Evolutionary conservation across 37 sponge, comb jelly and placozoan species (phyloP).

Genomic region (Cladorhizidae sp.): DNA sequence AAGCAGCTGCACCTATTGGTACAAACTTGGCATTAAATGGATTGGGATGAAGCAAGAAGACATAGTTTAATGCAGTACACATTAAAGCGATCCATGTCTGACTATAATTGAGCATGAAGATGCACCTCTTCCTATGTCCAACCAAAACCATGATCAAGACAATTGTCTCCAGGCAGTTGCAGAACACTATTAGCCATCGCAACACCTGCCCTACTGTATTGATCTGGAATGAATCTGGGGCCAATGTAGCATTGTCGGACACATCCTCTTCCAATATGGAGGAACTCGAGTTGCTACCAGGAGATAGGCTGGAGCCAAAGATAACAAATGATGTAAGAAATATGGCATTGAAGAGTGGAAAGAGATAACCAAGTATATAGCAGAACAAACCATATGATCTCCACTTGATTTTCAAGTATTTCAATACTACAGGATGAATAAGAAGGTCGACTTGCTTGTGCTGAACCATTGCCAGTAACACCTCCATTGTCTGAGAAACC

Average conservation of each 20-base stretch:
- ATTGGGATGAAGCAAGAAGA: slow-evolving; percentile 43
- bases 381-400: slow-evolving; percentile 56
- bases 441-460: slow-evolving; percentile 52
- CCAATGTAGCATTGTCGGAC: not conserved
- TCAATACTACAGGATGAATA: slow-evolving; percentile 65
- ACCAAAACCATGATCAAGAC: not conserved
- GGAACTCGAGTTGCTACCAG: not conserved
- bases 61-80: not conserved
- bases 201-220: not conserved
- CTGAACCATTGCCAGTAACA: slow-evolving; percentile 55
- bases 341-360: slow-evolving; percentile 43
- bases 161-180: not conserved
- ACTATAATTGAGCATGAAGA: not conserved
- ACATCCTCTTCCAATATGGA: not conserved
- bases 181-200: slow-evolving; percentile 1
- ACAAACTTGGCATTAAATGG: slow-evolving; percentile 16
- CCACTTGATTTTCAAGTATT: slow-evolving; percentile 74
- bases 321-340: slow-evolving; percentile 56
- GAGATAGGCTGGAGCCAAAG: slow-evolving; percentile 4
- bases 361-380: slow-evolving; percentile 6
- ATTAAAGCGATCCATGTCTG: not conserved
- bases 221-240: not conserved
- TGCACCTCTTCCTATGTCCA: not conserved
- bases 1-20: slow-evolving; percentile 70
- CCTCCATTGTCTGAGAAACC: slow-evolving; percentile 16